Evolutionary conservation across 1,140 invertebrate species (phyloP).

Genomic region (Vanessa atalanta): DNA sequence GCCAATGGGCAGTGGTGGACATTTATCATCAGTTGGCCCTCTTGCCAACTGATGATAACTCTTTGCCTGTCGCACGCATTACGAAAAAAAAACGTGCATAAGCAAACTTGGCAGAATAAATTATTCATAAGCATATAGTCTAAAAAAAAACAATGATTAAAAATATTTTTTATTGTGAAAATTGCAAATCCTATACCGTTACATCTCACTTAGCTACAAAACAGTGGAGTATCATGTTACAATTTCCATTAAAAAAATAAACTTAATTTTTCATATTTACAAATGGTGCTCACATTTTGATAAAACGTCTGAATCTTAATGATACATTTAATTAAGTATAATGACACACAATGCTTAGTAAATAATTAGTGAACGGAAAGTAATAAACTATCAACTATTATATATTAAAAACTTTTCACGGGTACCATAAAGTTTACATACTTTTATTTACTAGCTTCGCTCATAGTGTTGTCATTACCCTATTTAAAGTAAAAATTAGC

Average conservation of each 20-base stretch:
- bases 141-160: slow-evolving; percentile 33
- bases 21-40: too few relatives aligned
- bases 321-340: slow-evolving; percentile 7
- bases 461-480: slow-evolving; percentile 17
- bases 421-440: slow-evolving; percentile 3
- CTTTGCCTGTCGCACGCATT: too few relatives aligned
- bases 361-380: not conserved
- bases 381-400: not conserved
- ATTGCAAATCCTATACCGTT: slow-evolving; percentile 58
- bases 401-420: slow-evolving; percentile 4
- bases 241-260: slow-evolving; percentile 72
- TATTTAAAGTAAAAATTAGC: slow-evolving; percentile 23
- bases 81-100: too few relatives aligned
- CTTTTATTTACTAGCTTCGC: slow-evolving; percentile 9
- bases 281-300: slow-evolving; percentile 59
- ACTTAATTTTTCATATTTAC: slow-evolving; percentile 66
- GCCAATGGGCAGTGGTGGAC: too few relatives aligned
- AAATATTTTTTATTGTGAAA: slow-evolving; percentile 71
- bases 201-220: slow-evolving; percentile 56
- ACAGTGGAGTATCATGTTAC: slow-evolving; percentile 51
- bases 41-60: too few relatives aligned
- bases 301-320: slow-evolving; percentile 43
- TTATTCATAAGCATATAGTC: not conserved
- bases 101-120: too few relatives aligned
- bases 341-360: slow-evolving; percentile 16